These are phyloP conservation scores for Epizoanthus rinbou DNA, from an alignment of 92 coral and sea anemone species.

Conservation along the genomic window DNA sequence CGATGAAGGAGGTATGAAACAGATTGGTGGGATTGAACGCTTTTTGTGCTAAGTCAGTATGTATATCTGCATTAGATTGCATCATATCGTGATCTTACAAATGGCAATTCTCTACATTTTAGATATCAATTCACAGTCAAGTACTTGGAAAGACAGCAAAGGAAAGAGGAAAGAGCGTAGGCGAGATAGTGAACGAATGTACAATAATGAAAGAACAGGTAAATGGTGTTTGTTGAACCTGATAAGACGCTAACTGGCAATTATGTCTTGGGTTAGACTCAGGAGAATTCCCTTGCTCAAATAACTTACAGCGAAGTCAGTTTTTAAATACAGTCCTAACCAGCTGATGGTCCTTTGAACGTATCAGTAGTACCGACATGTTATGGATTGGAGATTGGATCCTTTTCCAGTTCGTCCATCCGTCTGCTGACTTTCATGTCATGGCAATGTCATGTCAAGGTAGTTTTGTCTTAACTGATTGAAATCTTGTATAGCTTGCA, in stretches of 20 bases:
- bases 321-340: too few species aligned
- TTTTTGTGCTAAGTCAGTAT: neutral
- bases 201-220: conserved; percentile 97
- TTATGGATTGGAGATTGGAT: too few species aligned
- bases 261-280: too few species aligned
- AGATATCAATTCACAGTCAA: conserved; percentile 87
- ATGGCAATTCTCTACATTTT: neutral
- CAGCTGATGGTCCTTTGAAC: too few species aligned
- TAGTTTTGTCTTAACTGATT: too few species aligned
- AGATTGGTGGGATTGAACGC: neutral
- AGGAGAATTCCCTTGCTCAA: too few species aligned
- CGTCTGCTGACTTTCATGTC: too few species aligned
- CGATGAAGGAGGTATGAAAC: conserved; percentile 90
- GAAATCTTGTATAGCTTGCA: neutral
- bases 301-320: too few species aligned
- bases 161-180: conserved; percentile 92
- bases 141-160: conserved; percentile 94
- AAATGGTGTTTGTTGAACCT: neutral
- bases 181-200: conserved; percentile 92
- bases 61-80: neutral
- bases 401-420: too few species aligned
- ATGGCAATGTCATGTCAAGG: too few species aligned
- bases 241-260: too few species aligned
- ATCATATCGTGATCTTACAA: neutral
- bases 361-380: too few species aligned